These are phyloP conservation scores for Nymphalis io DNA, from an alignment of 1,140 invertebrate genomes.

Conservation along the genomic window DNA sequence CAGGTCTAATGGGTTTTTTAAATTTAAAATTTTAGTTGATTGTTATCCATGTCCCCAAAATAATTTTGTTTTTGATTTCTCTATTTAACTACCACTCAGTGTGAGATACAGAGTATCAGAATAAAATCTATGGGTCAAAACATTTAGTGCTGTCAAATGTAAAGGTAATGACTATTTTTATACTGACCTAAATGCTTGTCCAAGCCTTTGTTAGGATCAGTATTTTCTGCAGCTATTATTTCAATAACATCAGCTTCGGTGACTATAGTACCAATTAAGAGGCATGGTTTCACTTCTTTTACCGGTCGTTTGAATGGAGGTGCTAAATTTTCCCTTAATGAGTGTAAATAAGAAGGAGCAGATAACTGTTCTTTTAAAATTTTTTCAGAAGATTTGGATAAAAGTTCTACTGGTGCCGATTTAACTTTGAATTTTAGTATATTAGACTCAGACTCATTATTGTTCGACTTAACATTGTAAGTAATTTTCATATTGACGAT, in stretches of 20 bases:
- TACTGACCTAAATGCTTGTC: constrained; percentile 53
- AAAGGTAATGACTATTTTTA: background rate
- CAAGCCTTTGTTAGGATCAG: constrained; percentile 43
- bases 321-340: constrained; percentile 59
- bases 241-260: constrained; percentile 54
- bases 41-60: too few species aligned
- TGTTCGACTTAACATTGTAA: background rate
- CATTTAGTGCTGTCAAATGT: too few species aligned
- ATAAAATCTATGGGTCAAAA: too few species aligned
- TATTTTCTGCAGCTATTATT: constrained; percentile 54
- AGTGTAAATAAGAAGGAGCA: constrained; percentile 62
- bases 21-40: too few species aligned
- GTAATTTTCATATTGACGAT: constrained; percentile 19
- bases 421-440: constrained; percentile 28
- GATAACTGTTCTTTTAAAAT: constrained; percentile 55
- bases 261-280: constrained; percentile 56
- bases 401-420: constrained; percentile 45
- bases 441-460: constrained; percentile 2
- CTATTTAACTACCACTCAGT: too few species aligned
- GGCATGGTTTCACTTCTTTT: constrained; percentile 45
- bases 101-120: too few species aligned
- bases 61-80: too few species aligned
- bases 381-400: constrained; percentile 21
- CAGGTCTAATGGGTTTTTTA: too few species aligned
- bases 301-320: constrained; percentile 58